Conservation (phyloP, 2,113 vertebrate species). For the Microcebus ravelobensis region DNA sequence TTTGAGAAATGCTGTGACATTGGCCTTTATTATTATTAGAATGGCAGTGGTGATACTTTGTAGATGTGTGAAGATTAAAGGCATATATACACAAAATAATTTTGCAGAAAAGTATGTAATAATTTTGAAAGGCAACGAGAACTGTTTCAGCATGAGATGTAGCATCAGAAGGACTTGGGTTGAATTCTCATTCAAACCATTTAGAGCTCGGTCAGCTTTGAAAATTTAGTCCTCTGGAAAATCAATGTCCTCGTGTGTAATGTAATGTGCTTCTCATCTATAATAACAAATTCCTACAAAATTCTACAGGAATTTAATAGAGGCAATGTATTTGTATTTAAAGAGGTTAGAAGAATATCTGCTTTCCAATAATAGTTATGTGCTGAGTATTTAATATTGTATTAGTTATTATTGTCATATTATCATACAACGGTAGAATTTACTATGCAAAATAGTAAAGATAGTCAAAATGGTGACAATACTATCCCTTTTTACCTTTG, state of each 20-base stretch:
- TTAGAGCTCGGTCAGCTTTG: not conserved
- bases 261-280: not conserved
- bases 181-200: not conserved
- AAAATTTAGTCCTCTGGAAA: not conserved
- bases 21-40: not conserved
- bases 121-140: not conserved
- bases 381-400: not conserved
- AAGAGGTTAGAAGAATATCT: not conserved
- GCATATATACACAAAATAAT: not conserved
- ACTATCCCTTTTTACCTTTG: not conserved
- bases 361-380: not conserved
- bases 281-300: not conserved
- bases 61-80: not conserved
- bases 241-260: not conserved
- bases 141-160: fast-evolving
- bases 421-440: not conserved
- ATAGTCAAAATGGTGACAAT: not conserved
- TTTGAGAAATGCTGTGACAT: not conserved
- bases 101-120: not conserved
- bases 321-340: not conserved
- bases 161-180: not conserved
- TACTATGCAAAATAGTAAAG: not conserved
- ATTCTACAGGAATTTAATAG: not conserved
- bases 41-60: not conserved
- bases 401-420: not conserved